Evolutionary conservation across 1,140 invertebrate species (phyloP).

Genomic region (Helicoverpa armigera): DNA sequence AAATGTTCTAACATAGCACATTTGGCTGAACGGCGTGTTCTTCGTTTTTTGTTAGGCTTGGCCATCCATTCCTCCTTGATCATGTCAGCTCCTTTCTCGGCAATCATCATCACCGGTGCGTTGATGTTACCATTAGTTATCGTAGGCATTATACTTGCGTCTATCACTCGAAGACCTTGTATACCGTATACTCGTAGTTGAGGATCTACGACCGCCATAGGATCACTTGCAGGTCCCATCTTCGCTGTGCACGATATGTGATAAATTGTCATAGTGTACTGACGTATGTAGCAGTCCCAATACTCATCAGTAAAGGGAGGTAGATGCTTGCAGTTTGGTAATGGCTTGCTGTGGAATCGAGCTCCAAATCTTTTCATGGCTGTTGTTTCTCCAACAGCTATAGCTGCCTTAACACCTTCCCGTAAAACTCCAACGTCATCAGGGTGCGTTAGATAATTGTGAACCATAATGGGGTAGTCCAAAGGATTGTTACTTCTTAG

Average conservation of each 20-base stretch:
- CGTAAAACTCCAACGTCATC: conserved; percentile 92
- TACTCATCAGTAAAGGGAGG: conserved; percentile 93
- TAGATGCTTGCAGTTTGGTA: conserved; percentile 93
- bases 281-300: conserved; percentile 92
- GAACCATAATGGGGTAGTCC: conserved; percentile 94
- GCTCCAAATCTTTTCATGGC: conserved; percentile 92
- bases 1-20: conserved; percentile 62
- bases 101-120: conserved; percentile 97
- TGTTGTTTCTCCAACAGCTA: conserved; percentile 92
- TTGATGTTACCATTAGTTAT: conserved; percentile 95
- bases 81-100: conserved; percentile 95
- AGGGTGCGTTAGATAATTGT: conserved; percentile 95
- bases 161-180: conserved; percentile 91
- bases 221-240: conserved; percentile 93
- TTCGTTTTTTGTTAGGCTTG: conserved; percentile 65
- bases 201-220: conserved; percentile 94
- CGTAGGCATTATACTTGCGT: conserved; percentile 93
- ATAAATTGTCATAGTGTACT: conserved; percentile 96
- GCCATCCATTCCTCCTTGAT: conserved; percentile 91
- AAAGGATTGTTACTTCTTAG: conserved; percentile 93
- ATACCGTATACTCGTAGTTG: conserved; percentile 92
- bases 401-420: conserved; percentile 94
- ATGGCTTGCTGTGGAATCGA: conserved; percentile 89
- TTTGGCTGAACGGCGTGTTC: conserved; percentile 69
- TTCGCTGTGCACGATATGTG: conserved; percentile 94